phyloP scores from a whole-genome alignment of 2,113 vertebrate genomes.

The Lepidothrix coronata region DNA sequence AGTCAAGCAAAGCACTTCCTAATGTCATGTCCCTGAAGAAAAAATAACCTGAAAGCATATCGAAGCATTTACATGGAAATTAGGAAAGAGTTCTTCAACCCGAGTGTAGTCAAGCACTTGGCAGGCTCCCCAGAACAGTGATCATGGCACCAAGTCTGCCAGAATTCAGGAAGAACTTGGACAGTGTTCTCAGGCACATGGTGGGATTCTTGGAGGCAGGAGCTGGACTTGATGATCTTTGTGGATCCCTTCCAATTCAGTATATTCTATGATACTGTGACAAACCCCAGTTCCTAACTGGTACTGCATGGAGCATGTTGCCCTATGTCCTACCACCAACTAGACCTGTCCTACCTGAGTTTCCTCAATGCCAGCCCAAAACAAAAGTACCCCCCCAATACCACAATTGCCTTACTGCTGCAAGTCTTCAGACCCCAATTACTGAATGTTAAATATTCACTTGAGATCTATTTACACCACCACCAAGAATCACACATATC shows the following conservation, averaged over 20 bases:
- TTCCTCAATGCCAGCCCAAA: neutral
- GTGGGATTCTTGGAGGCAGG: neutral
- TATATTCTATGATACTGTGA: neutral
- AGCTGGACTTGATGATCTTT: too few relatives aligned
- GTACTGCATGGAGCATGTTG: neutral
- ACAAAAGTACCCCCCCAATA: neutral
- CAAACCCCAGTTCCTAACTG: neutral
- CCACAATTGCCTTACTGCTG: accelerated
- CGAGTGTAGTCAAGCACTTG: neutral
- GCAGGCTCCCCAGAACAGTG: neutral
- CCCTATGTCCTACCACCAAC: accelerated
- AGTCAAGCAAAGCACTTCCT: neutral
- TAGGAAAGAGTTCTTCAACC: neutral
- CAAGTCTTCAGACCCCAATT: neutral
- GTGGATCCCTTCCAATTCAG: neutral
- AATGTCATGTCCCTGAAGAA: neutral
- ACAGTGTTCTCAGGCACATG: neutral
- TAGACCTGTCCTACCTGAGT: neutral
- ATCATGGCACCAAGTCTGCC: neutral
- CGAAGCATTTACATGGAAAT: neutral
- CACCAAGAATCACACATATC: too few relatives aligned
- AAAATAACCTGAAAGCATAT: neutral
- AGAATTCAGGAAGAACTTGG: neutral
- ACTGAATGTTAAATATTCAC: neutral
- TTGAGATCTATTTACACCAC: neutral